phyloP scores from a whole-genome alignment of 2,888 invertebrate species.

The Gymnocheta viridis region DNA sequence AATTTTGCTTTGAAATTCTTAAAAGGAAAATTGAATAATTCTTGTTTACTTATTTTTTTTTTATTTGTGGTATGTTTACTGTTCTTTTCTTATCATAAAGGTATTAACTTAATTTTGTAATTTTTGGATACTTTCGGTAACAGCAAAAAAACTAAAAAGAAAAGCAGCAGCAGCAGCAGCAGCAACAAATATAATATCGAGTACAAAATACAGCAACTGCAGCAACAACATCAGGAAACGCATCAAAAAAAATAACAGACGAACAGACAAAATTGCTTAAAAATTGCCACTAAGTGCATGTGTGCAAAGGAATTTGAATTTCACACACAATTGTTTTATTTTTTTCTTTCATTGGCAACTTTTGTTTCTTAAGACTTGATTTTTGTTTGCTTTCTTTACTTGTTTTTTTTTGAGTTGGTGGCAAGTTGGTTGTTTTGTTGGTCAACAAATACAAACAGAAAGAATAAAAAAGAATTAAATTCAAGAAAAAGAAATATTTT shows the following conservation, averaged over 20 bases:
- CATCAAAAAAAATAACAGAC: constrained; percentile 51
- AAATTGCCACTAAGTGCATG: constrained; percentile 73
- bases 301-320: constrained; percentile 77
- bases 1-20: constrained; percentile 46
- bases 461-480: constrained; percentile 10
- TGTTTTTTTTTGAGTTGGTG: constrained; percentile 31
- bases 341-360: constrained; percentile 25
- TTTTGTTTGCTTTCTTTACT: constrained; percentile 24
- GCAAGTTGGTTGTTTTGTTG: constrained; percentile 58
- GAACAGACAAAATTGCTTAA: constrained; percentile 67
- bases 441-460: constrained; percentile 40
- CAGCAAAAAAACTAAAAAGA: constrained; percentile 28
- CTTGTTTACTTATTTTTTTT: background rate
- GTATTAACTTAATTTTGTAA: constrained; percentile 71
- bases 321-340: constrained; percentile 74
- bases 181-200: constrained; percentile 59
- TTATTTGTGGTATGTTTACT: constrained; percentile 37
- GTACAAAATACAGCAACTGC: constrained; percentile 56
- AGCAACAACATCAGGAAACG: constrained; percentile 46
- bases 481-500: constrained; percentile 45
- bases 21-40: constrained; percentile 59
- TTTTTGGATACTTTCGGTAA: constrained; percentile 64
- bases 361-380: constrained; percentile 63
- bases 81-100: constrained; percentile 66
- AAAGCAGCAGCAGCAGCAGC: constrained; percentile 71